These are phyloP conservation scores for Pseudococcus jackbeardsleyi DNA, from an alignment of 2,888 invertebrate species.

Conservation along the genomic window DNA sequence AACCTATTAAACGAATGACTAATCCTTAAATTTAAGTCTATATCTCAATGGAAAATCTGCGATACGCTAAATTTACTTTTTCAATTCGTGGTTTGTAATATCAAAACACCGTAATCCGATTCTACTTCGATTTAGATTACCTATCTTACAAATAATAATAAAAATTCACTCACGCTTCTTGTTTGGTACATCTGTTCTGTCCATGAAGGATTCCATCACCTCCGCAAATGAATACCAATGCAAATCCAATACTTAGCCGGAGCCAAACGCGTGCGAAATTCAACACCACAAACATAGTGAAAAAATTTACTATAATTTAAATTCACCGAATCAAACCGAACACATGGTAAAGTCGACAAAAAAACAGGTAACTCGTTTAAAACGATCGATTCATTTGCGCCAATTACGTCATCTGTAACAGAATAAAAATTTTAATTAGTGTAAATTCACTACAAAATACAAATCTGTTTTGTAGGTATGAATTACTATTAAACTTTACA, in stretches of 20 bases:
- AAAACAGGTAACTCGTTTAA: background rate
- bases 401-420: constrained; percentile 35
- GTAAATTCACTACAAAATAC: constrained; percentile 13
- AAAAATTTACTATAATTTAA: background rate
- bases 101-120: background rate
- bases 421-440: background rate
- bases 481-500: background rate
- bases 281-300: background rate
- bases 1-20: background rate
- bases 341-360: background rate
- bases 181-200: constrained; percentile 47
- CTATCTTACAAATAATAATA: background rate
- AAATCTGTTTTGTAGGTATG: background rate
- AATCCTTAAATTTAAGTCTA: background rate
- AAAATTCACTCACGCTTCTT: constrained; percentile 47
- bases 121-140: background rate
- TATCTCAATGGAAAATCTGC: background rate
- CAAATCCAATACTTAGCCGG: background rate
- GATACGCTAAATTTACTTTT: background rate
- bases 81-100: background rate
- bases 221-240: background rate
- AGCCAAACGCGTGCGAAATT: background rate
- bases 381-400: background rate
- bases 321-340: background rate
- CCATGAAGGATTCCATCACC: constrained; percentile 25